These are phyloP conservation scores for Empis livida DNA, from an alignment of 2,888 invertebrate genomes.

Conservation along the genomic window DNA sequence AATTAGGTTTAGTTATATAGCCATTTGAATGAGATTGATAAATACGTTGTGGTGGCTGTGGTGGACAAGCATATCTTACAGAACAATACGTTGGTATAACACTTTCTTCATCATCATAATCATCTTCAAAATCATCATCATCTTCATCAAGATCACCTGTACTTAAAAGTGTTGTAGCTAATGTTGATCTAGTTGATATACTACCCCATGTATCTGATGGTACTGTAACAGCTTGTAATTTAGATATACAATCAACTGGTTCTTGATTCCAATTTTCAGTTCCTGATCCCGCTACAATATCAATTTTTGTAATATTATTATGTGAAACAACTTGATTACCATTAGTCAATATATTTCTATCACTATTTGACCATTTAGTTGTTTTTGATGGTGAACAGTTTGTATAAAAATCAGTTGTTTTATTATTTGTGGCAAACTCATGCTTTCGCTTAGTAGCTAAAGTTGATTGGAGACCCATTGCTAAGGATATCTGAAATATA, in stretches of 20 bases:
- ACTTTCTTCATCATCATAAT: constrained; percentile 36
- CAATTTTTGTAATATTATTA: constrained; percentile 32
- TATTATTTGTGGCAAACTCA: constrained; percentile 38
- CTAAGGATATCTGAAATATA: constrained; percentile 39
- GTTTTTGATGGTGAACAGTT: constrained; percentile 44
- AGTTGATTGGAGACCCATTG: constrained; percentile 60
- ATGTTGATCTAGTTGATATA: constrained; percentile 31
- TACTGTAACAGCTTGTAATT: constrained; percentile 58
- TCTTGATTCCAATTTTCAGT: constrained; percentile 31
- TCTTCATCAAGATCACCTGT: constrained; percentile 34
- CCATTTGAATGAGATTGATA: background rate
- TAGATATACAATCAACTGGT: constrained; percentile 45
- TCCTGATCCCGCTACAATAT: constrained; percentile 27
- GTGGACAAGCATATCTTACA: constrained; percentile 12
- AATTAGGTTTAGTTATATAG: constrained; percentile 31
- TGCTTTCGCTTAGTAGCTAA: constrained; percentile 57
- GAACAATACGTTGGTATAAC: constrained; percentile 36
- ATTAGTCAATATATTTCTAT: constrained; percentile 22
- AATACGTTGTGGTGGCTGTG: constrained; percentile 2
- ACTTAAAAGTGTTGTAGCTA: constrained; percentile 33
- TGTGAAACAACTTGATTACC: constrained; percentile 11
- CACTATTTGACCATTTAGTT: constrained; percentile 41
- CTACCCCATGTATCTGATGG: constrained; percentile 45
- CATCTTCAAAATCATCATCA: constrained; percentile 36
- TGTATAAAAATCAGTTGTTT: constrained; percentile 37